These are phyloP conservation scores for Podiceps cristatus DNA, from an alignment of 2,113 vertebrate genomes.

Conservation along the genomic window DNA sequence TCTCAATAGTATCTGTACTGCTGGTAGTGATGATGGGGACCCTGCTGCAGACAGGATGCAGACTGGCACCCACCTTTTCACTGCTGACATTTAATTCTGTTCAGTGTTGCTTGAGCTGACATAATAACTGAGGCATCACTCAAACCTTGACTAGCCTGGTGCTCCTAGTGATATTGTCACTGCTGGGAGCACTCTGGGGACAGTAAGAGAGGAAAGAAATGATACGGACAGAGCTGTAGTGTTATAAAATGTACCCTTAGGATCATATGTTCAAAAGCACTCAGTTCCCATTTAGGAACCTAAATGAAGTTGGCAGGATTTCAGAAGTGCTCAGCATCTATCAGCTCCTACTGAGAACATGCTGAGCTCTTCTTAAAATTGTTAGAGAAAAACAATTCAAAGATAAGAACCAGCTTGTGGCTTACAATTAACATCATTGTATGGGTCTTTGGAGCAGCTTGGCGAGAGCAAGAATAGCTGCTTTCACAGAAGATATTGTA, in stretches of 20 bases:
- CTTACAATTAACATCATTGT: slow-evolving; percentile 52
- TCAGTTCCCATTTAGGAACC: slow-evolving; percentile 24
- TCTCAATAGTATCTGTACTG: neutral
- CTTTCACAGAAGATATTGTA: neutral
- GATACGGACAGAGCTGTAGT: neutral
- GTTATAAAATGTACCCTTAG: slow-evolving; percentile 39
- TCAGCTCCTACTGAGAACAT: slow-evolving; percentile 62
- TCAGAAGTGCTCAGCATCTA: slow-evolving; percentile 64
- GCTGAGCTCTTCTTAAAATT: slow-evolving; percentile 62
- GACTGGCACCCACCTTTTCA: neutral
- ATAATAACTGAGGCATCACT: neutral
- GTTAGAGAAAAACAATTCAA: slow-evolving; percentile 53
- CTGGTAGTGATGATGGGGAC: neutral
- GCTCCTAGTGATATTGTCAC: neutral
- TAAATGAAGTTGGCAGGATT: slow-evolving; percentile 57
- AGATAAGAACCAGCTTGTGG: slow-evolving; percentile 59
- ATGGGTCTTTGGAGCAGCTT: slow-evolving; percentile 13
- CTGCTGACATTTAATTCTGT: neutral
- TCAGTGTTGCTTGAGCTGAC: neutral
- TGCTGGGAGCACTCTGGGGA: neutral
- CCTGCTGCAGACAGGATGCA: neutral
- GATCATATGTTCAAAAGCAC: slow-evolving; percentile 28
- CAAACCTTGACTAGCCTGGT: neutral
- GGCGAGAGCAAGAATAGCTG: slow-evolving; percentile 40
- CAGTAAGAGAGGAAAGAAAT: neutral